phyloP scores from a whole-genome alignment of 35 echinoderm and acorn worm genomes.

The Amphiura filiformis region DNA sequence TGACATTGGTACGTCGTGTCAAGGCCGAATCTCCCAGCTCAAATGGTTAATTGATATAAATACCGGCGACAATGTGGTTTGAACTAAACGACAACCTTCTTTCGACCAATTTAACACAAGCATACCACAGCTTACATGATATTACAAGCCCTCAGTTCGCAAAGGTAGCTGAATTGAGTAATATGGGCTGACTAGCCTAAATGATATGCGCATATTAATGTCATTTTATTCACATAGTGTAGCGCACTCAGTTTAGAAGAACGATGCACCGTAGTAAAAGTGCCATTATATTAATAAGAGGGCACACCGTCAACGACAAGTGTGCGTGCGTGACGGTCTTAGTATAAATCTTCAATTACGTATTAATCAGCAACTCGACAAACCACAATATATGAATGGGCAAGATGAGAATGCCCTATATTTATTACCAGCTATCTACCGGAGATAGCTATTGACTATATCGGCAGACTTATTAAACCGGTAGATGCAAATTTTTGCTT shows the following conservation, averaged over 20 bases:
- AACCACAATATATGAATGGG: conserved; percentile 5
- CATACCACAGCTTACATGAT: not conserved
- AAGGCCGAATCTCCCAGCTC: not conserved
- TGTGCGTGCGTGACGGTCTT: not conserved
- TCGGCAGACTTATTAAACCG: too few relatives aligned
- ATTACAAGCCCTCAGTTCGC: not conserved
- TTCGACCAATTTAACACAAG: not conserved
- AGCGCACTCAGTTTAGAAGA: not conserved
- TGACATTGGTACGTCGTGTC: not conserved
- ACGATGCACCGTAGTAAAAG: not conserved
- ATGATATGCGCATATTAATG: conserved; percentile 1
- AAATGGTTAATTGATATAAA: not conserved
- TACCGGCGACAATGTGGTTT: not conserved
- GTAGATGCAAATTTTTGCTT: too few relatives aligned
- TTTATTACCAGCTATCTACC: too few relatives aligned
- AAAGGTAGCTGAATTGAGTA: not conserved
- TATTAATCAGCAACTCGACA: not conserved
- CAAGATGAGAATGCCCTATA: not conserved
- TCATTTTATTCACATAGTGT: not conserved
- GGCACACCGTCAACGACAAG: not conserved
- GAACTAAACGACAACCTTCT: not conserved
- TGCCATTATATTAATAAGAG: not conserved
- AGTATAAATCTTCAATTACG: not conserved
- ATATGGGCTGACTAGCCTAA: not conserved
- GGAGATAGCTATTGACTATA: too few relatives aligned